Evolutionary conservation across 1,140 invertebrate species (phyloP), one percentile per base, ranked within the genome.

Genomic region (Formica exsecta): DNA sequence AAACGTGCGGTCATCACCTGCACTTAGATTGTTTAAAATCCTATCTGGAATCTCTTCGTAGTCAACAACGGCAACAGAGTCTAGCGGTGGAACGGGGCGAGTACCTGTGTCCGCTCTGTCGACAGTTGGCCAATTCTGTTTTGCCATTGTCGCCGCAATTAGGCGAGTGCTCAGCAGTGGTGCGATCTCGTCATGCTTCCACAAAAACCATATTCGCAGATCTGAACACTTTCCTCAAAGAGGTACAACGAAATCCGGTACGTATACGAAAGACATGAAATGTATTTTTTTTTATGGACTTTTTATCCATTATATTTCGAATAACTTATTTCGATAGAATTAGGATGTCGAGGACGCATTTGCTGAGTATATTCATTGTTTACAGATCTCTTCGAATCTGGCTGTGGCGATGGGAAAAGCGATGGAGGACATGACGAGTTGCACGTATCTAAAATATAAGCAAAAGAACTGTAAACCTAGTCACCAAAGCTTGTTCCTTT

Each of bases 1-100:
- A 99, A 95, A 98, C 98, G 1, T 99, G 99, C 95, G 99, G 98
- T 13, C 99, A 99, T 95, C 98, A 99, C 94, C 95, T 99, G 48
- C 99, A 99, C 95, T 96, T 99, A 76, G 98, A 98, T 92, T 99
- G 99, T 95, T 96, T 99, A 87, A 97, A 97, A 93, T 97, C 98
- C 0, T 99, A 99, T 95, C 95, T 99, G 65, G 96, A 97, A 84
- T 98, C 98, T 6, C 95, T 99, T 61, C 96, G 97, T 71, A 97
- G 96, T 87, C 97, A 97, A 87, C 97, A 98, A 92, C 95, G 97
- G 16, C 97, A 97, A 62, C 96, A 97, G 93, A 97, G 96, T 92
- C 94, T 98, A 71, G 96, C 97, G 88, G 96, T 97, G 76, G 98
- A 98, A 91, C 95, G 97, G 64, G 98, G 98, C 29, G 98, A 99